Evolutionary conservation across 2,113 vertebrate species (phyloP), one percentile per base, ranked within the genome.

Genomic region (Nematolebias whitei): DNA sequence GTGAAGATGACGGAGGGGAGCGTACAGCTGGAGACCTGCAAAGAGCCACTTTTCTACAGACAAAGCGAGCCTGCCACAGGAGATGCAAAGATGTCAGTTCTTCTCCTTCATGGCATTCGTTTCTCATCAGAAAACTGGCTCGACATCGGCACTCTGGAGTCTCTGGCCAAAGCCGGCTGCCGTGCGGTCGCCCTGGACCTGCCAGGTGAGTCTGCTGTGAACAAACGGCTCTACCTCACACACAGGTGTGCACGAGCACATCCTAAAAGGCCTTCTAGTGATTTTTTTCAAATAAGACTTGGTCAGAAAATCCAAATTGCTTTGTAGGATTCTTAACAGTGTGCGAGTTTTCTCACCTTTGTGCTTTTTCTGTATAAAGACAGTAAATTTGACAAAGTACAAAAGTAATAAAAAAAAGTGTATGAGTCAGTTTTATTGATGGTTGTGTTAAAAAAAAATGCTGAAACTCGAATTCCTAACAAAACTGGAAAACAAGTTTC

Each of bases 81-180:
- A 61, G 19, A 71, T 0, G 82, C 74, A 0, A 85, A 20, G 26
- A 85, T 94, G 71, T 90, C 91, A 0, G 92, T 98, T 58, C 81
- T 99, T 53, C 91, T 99, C 47, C 89, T 99, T 70, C 98, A 99
- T 0, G 98, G 98, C 11, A 96, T 98, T 60, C 94, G 94, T 16
- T 99, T 98, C 91, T 96, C 96, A 26, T 99, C 97, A 0, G 91
- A 96, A 66, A 96, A 94, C 72, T 99, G 98, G 97, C 91, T 94
- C 23, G 90, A 78, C 5, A 91, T 96, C 70, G 92, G 88, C 48
- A 96, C 97, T 0, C 90, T 99, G 24, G 82, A 92, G 51, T 74
- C 22, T 0, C 80, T 98, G 77, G 96, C 95, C 0, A 88, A 91
- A n/a, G 94, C 93, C 0, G 95, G 96, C 60, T 94, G 95, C 82